These are phyloP conservation scores for Hydraecia micacea DNA, from an alignment of 2,888 invertebrate species.

Conservation along the genomic window DNA sequence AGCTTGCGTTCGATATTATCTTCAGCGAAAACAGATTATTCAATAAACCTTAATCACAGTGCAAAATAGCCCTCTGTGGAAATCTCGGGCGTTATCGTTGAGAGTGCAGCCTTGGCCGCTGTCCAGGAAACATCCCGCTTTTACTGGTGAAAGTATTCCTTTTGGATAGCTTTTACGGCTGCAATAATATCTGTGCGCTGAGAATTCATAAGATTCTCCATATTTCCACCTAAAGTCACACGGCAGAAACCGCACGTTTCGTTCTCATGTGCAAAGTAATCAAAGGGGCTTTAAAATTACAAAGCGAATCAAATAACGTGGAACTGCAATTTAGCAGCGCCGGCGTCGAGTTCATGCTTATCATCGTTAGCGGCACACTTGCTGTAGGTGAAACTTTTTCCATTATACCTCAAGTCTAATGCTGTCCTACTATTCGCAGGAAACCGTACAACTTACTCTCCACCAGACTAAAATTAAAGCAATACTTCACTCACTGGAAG, in stretches of 20 bases:
- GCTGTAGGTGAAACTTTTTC: conserved; percentile 52
- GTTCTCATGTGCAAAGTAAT: conserved; percentile 33
- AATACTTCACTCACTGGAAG: conserved; percentile 57
- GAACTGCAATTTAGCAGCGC: conserved; percentile 41
- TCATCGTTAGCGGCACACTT: conserved; percentile 38
- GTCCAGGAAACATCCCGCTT: conserved; percentile 69
- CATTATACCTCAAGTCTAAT: conserved; percentile 49
- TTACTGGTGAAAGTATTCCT: conserved; percentile 71
- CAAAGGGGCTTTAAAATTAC: conserved; percentile 33
- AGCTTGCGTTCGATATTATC: conserved; percentile 4
- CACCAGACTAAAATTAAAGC: conserved; percentile 58
- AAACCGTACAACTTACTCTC: conserved; percentile 58
- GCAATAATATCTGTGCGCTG: conserved; percentile 32
- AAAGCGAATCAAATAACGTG: conserved; percentile 49
- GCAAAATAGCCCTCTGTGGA: conserved; percentile 35
- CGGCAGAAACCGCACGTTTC: conserved; percentile 7
- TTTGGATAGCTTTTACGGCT: conserved; percentile 49
- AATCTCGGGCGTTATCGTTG: conserved; percentile 56
- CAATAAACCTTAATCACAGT: conserved; percentile 33
- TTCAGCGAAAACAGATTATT: conserved; percentile 17
- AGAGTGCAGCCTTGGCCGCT: conserved; percentile 72
- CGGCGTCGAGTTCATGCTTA: conserved; percentile 35
- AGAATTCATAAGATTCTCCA: conserved; percentile 19
- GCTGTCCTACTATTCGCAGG: conserved; percentile 44
- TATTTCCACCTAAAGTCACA: not conserved